Conservation (phyloP, 2,113 vertebrate genomes). For the Pseudorectes ferrugineus region DNA sequence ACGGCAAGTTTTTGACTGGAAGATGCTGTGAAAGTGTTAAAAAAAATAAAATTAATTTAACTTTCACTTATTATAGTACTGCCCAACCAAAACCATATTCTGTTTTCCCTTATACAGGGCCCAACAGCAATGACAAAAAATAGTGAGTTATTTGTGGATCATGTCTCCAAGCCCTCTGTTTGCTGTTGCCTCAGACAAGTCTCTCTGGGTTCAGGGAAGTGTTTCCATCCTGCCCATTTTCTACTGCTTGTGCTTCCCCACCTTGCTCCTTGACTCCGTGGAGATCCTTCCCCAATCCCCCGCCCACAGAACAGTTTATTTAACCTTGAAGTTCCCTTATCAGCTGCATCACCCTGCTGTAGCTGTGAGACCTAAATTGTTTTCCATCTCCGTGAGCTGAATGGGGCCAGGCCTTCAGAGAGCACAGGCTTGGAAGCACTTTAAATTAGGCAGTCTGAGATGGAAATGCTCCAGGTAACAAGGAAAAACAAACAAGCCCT, state of each 20-base stretch:
- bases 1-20: background rate
- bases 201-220: background rate
- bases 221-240: background rate
- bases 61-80: background rate
- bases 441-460: background rate
- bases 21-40: background rate
- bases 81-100: background rate
- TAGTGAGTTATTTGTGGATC: background rate
- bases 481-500: background rate
- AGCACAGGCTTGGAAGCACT: conserved; percentile 16
- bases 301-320: background rate
- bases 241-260: background rate
- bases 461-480: conserved; percentile 27
- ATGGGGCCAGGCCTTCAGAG: conserved; percentile 17
- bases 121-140: background rate
- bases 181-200: background rate
- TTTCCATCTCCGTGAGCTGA: conserved; percentile 54
- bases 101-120: background rate
- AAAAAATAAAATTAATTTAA: background rate
- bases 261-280: background rate
- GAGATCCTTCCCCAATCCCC: background rate
- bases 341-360: conserved; percentile 27
- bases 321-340: conserved; percentile 64
- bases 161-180: background rate
- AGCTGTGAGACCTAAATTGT: conserved; percentile 40